Evolutionary conservation across 2,113 vertebrate genomes (phyloP).

Genomic region (Donacobius atricapilla): DNA sequence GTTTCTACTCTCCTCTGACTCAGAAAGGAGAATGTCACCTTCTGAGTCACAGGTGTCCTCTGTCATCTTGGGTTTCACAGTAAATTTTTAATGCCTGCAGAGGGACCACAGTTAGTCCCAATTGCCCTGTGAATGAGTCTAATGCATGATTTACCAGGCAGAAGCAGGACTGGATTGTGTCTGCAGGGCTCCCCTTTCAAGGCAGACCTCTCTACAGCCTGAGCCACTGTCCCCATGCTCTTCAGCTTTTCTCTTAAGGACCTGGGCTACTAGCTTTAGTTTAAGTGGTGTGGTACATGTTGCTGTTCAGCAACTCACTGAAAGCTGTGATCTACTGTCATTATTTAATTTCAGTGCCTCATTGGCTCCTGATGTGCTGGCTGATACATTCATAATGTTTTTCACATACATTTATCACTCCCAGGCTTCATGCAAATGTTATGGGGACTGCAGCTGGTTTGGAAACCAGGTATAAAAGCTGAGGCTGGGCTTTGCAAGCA

Average conservation of each 20-base stretch:
- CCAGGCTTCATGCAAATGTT: not conserved
- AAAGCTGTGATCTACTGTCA: not conserved
- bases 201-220: not conserved
- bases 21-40: conserved; percentile 6
- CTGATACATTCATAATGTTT: conserved; percentile 10
- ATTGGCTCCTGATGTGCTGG: not conserved
- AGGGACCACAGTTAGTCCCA: not conserved
- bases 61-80: not conserved
- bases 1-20: not conserved
- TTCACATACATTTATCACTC: not conserved
- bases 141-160: not conserved
- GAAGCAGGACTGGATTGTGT: not conserved
- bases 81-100: not conserved
- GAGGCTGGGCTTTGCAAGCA: not conserved
- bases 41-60: not conserved
- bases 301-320: not conserved
- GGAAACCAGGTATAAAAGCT: not conserved
- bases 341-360: conserved; percentile 21
- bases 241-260: not conserved
- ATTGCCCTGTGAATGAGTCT: not conserved
- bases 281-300: not conserved
- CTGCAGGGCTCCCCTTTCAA: not conserved
- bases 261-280: not conserved
- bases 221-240: not conserved
- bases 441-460: not conserved